Evolutionary conservation across 2,888 invertebrate genomes (phyloP).

Genomic region (Chymomyza caudatula): DNA sequence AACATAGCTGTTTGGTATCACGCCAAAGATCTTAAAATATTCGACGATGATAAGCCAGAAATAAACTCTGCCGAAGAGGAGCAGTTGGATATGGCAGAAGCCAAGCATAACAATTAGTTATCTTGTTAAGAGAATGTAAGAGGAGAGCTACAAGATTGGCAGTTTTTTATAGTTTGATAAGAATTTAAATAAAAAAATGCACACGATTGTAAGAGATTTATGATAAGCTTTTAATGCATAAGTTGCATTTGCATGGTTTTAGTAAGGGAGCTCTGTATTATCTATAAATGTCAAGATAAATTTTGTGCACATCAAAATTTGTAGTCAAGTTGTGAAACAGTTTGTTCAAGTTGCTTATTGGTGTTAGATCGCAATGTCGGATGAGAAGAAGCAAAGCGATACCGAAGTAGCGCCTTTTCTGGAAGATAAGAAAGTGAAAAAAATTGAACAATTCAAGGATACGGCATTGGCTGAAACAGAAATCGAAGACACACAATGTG

Average conservation of each 20-base stretch:
- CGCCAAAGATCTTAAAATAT: conserved; percentile 83
- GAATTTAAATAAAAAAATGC: neutral
- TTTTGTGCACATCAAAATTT: neutral
- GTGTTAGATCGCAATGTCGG: neutral
- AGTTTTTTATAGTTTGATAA: neutral
- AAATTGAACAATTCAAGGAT: neutral
- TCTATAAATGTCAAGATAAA: neutral
- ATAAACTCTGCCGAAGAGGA: neutral
- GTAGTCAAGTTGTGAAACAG: neutral
- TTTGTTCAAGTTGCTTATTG: neutral
- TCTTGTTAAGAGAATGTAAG: neutral
- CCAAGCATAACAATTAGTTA: neutral
- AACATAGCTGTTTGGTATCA: conserved; percentile 83
- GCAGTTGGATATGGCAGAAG: neutral
- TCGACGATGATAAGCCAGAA: conserved; percentile 80
- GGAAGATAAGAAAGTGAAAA: neutral
- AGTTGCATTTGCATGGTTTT: neutral
- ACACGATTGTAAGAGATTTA: neutral
- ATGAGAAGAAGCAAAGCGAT: neutral
- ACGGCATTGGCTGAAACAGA: neutral
- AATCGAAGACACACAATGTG: conserved; percentile 80
- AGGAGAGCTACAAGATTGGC: neutral
- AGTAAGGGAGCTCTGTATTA: neutral
- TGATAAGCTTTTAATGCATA: neutral
- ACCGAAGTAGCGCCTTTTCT: neutral